A percentile compares a stretch with the other conserved stretches of the same genome.
phyloP scores from a whole-genome alignment of 2,113 vertebrate genomes.

The Daboia siamensis region DNA sequence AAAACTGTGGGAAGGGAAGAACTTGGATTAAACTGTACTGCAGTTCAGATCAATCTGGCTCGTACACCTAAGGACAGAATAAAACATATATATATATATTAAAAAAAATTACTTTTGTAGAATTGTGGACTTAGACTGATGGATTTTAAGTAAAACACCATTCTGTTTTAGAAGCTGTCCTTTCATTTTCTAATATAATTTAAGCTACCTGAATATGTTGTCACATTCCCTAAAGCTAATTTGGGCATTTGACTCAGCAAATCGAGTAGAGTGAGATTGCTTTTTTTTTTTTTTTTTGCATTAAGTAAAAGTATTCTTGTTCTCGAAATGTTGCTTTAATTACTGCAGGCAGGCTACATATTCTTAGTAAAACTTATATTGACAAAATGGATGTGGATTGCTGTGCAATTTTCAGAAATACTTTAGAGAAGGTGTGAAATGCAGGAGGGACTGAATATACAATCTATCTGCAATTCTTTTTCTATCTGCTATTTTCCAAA shows the following conservation, averaged over 20 bases:
- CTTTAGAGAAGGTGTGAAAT: not conserved
- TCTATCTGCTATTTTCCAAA: no score
- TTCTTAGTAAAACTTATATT: not conserved
- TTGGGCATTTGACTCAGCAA: constrained; percentile 49
- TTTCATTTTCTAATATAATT: constrained; percentile 31
- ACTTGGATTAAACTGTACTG: constrained; percentile 35
- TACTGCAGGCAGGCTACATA: not conserved
- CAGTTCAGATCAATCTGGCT: constrained; percentile 35
- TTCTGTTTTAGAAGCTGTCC: not conserved
- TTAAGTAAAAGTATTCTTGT: constrained; percentile 23
- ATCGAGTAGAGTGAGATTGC: constrained; percentile 50
- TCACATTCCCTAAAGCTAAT: constrained; percentile 41
- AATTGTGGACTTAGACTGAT: constrained; percentile 24
- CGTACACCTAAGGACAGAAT: constrained; percentile 15
- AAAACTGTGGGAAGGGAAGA: constrained; percentile 29
- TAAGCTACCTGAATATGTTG: constrained; percentile 33
- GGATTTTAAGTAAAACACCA: constrained; percentile 27
- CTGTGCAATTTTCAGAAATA: not conserved
- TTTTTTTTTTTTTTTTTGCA: constrained; percentile 29
- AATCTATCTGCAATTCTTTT: not conserved
- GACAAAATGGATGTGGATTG: not conserved
- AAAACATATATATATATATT: not conserved
- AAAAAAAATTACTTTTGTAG: constrained; percentile 36
- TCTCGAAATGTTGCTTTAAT: constrained; percentile 21
- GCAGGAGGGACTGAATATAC: not conserved